Percentiles rank a stretch among this genome's conserved stretches.
Evolutionary conservation across 2,888 invertebrate genomes (phyloP).

Genomic region (Hesperia comma): DNA sequence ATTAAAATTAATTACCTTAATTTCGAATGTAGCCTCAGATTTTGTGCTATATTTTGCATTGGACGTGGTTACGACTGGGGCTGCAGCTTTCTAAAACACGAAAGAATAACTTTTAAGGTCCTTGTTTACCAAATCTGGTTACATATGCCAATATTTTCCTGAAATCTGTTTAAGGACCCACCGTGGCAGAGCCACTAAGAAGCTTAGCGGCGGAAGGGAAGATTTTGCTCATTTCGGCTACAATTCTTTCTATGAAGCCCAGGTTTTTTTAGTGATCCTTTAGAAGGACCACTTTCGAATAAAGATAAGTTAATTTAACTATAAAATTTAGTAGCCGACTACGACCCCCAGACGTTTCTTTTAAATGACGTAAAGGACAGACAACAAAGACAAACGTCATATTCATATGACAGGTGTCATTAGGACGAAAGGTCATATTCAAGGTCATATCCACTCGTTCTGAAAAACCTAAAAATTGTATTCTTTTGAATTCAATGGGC

Average conservation of each 20-base stretch:
- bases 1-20: conserved; percentile 68
- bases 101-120: conserved; percentile 22
- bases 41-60: conserved; percentile 84
- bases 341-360: conserved; percentile 35
- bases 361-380: conserved; percentile 14
- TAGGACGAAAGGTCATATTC: conserved; percentile 44
- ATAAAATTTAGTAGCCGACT: conserved; percentile 37
- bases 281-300: conserved; percentile 52
- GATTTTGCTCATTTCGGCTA: conserved; percentile 72
- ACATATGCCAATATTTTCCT: conserved; percentile 18
- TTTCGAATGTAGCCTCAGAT: conserved; percentile 86
- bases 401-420: conserved; percentile 35
- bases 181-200: conserved; percentile 64
- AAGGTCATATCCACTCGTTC: conserved; percentile 40
- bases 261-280: conserved; percentile 65
- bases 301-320: conserved; percentile 17
- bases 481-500: no score
- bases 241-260: conserved; percentile 63
- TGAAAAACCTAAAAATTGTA: conserved; percentile 12
- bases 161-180: conserved; percentile 49
- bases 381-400: background rate
- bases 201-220: conserved; percentile 69
- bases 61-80: conserved; percentile 59
- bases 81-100: conserved; percentile 68
- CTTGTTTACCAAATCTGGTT: conserved; percentile 9